Base-by-base conservation (phyloP, 2,113 vertebrate genomes). In the Cyprinus carpio region DNA sequence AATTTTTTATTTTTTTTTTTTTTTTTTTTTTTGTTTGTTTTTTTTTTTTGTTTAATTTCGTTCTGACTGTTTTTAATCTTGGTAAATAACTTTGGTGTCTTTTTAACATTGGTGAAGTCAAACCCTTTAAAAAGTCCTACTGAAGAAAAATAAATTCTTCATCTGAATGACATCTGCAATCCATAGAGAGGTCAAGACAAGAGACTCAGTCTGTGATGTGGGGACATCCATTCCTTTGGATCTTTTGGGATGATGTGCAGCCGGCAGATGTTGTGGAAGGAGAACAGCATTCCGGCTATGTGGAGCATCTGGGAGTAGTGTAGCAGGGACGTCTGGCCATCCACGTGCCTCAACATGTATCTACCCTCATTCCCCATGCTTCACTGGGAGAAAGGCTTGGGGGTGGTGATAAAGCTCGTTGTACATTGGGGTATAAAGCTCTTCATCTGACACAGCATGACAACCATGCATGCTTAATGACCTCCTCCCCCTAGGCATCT, bases 221-320 rank as follows among this genome's bases (percentile, higher is more conserved):
- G 49, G 56, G 88, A 71, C 81, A 62, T 82, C 64, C 87, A 75
- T 31, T 69, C 65, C 34, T 60, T 84, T 75, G 16, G 51, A 54
- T 75, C 56, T 85, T 85, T 88, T 43, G 85, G 84, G 80, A 72
- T 23, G 82, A 4, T 84, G 84, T 89, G 86, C 76, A 87, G 49
- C 75, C 87, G 82, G 81, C 87, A 90, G 87, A 92, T 92, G 83
- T 91, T 92, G 90, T 87, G 64, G 75, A 85, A 76, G 79, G 80
- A 43, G 60, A 64, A 31, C 25, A 87, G 86, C 90, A 92, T 94
- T 88, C 60, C 34, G 58, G 65, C 78, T 84, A 87, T 86, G 51
- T 77, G 29, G 71, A 67, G 81, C 81, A 87, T 86, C 81, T 90
- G 83, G 83, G 87, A 86, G 87, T 88, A 91, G 88, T 77, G 82